Percentiles rank a stretch among this genome's conserved stretches.
Conservation (phyloP, 2,797 vertebrate genomes). For the Alectoris magna region DNA sequence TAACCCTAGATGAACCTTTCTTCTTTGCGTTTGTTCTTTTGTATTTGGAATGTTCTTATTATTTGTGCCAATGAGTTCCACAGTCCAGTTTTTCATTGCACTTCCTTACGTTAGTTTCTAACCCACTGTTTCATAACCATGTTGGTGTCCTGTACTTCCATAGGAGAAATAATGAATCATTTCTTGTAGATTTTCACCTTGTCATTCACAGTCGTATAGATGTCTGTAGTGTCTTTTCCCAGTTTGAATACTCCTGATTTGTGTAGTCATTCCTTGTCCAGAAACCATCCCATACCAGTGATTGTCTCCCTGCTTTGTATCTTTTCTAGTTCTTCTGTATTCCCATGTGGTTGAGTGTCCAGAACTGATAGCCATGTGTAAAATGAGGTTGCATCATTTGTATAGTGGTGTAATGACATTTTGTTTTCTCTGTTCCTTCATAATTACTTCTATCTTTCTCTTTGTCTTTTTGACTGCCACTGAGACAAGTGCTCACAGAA, state of each 20-base stretch:
- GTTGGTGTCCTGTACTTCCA: neutral
- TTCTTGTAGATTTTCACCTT: neutral
- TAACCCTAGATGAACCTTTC: neutral
- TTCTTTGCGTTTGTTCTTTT: neutral
- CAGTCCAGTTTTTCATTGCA: neutral
- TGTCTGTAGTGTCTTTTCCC: neutral
- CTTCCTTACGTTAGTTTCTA: neutral
- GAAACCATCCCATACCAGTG: neutral
- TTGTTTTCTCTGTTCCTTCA: neutral
- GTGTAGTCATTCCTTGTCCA: neutral
- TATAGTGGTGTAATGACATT: neutral
- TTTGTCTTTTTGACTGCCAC: conserved; percentile 20
- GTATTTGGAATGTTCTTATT: neutral
- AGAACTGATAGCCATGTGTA: neutral
- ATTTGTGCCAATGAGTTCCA: neutral
- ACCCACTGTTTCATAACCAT: neutral
- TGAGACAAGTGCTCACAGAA: neutral
- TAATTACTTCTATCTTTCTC: neutral
- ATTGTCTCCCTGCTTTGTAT: neutral
- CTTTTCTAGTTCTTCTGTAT: neutral
- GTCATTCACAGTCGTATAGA: neutral
- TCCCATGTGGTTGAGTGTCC: neutral
- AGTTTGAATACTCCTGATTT: neutral
- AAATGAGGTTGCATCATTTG: neutral
- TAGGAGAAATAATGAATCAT: neutral